Percentiles rank a stretch among this genome's conserved stretches.
phyloP scores from a whole-genome alignment of 2,888 invertebrate genomes.

The Caenorhabditis panamensis region DNA sequence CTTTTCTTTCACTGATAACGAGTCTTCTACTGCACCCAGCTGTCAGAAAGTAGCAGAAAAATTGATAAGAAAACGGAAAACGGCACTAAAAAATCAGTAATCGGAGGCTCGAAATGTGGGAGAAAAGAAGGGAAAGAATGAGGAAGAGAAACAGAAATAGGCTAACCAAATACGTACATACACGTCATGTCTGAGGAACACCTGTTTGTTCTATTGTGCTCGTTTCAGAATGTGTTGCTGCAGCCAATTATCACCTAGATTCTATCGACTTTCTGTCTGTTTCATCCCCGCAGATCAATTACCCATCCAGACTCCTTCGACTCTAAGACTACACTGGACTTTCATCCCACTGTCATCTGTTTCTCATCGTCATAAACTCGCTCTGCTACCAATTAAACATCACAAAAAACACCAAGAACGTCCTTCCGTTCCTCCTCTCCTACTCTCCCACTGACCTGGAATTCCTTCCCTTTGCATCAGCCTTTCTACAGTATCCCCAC shows the following conservation, averaged over 20 bases:
- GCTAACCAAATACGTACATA: background rate
- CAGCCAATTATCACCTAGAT: no score
- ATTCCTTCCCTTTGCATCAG: conserved; percentile 40
- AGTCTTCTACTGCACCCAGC: conserved; percentile 12
- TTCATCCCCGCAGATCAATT: no score
- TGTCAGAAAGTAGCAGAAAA: conserved; percentile 9
- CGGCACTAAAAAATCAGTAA: background rate
- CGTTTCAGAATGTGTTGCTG: no score
- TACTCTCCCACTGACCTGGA: conserved; percentile 25
- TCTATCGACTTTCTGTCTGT: no score
- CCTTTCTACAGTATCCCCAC: conserved; percentile 8
- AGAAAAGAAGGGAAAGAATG: background rate
- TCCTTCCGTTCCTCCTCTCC: background rate
- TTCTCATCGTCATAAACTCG: background rate
- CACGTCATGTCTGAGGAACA: no score
- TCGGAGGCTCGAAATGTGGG: background rate
- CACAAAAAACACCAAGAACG: conserved; percentile 22
- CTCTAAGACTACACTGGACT: no score
- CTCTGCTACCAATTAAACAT: background rate
- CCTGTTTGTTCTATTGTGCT: no score
- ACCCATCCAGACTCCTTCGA: no score
- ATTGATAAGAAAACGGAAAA: conserved; percentile 23
- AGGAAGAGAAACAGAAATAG: background rate
- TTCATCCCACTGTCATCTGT: no score
- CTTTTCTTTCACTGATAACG: conserved; percentile 23